These are phyloP conservation scores for Pimephales promelas DNA, from an alignment of 2,113 vertebrate species.

Conservation along the genomic window DNA sequence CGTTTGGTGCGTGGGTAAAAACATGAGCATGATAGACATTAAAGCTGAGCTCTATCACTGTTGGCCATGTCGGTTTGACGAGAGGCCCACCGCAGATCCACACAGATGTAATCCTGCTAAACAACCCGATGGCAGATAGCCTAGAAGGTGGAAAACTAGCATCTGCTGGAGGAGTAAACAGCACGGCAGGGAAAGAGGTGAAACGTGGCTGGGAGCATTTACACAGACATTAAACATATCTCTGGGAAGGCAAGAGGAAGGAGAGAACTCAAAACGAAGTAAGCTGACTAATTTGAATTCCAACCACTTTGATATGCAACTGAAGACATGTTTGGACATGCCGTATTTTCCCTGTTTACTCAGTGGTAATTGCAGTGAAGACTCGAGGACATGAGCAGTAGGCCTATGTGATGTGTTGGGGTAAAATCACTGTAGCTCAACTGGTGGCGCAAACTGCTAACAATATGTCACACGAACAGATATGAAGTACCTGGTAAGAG, in stretches of 20 bases:
- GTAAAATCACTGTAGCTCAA: background rate
- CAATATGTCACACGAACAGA: background rate
- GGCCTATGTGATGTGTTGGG: background rate
- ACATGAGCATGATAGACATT: conserved; percentile 63
- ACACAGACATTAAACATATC: conserved; percentile 54
- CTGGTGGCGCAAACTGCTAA: background rate
- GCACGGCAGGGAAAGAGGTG: conserved; percentile 60
- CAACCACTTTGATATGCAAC: conserved; percentile 8
- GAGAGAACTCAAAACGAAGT: background rate
- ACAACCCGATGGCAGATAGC: conserved; percentile 66
- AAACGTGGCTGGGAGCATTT: conserved; percentile 64
- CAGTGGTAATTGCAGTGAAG: conserved; percentile 20
- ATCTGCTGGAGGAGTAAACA: conserved; percentile 65
- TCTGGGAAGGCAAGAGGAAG: conserved; percentile 2
- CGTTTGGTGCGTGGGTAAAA: conserved; percentile 49
- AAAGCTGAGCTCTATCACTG: conserved; percentile 60
- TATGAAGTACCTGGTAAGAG: background rate
- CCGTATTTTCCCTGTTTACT: background rate
- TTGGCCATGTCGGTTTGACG: conserved; percentile 60
- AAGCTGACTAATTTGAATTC: conserved; percentile 35
- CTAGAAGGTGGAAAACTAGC: conserved; percentile 49
- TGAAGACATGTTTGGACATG: conserved; percentile 27
- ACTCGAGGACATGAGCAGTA: background rate
- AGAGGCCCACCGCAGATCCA: conserved; percentile 57
- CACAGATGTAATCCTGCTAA: conserved; percentile 68